Conservation (phyloP, 2,113 vertebrate genomes). For the Willisornis vidua region DNA sequence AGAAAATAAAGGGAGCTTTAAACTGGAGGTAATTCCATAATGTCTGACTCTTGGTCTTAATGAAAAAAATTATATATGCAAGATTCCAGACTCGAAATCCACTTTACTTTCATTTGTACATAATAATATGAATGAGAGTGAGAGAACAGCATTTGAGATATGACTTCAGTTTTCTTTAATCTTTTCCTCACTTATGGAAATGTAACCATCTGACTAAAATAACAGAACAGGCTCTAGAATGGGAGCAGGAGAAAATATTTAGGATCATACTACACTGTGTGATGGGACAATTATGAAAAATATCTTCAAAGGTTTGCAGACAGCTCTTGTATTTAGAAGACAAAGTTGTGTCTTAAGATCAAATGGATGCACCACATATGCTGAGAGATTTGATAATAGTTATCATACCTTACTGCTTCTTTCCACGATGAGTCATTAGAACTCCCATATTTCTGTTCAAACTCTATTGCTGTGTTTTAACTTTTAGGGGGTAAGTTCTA, state of each 20-base stretch:
- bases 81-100: not conserved
- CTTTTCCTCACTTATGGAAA: not conserved
- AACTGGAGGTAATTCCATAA: not conserved
- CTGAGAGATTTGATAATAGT: not conserved
- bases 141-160: not conserved
- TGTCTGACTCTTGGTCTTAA: not conserved
- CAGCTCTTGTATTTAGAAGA: not conserved
- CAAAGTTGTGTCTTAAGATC: not conserved
- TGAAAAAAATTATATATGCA: not conserved
- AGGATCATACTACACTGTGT: not conserved
- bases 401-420: not conserved
- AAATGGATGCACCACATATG: not conserved
- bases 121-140: not conserved
- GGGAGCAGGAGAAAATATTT: not conserved
- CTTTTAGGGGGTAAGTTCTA: not conserved
- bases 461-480: not conserved
- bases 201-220: not conserved
- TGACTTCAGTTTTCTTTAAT: not conserved
- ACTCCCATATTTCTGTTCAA: not conserved
- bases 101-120: not conserved
- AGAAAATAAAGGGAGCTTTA: conserved; percentile 26
- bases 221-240: not conserved
- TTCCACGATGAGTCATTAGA: fast-evolving
- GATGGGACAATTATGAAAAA: not conserved
- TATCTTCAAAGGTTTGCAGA: not conserved